A percentile compares a stretch with the other conserved stretches of the same genome.
Conservation (phyloP, 1,140 invertebrate genomes). For the Cheumatopsyche charites region DNA sequence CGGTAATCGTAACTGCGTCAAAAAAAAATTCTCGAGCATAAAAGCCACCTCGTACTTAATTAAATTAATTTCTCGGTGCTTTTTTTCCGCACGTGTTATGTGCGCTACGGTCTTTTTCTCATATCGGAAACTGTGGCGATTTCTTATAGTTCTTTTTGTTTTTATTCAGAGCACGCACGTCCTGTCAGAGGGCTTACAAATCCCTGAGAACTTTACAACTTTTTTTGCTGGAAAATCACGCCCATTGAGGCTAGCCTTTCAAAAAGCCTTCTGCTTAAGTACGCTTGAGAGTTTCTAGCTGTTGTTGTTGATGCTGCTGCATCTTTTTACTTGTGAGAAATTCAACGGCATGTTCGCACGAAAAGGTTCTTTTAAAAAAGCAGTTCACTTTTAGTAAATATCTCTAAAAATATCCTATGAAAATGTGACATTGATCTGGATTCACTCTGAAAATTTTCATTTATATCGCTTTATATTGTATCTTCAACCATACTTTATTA, state of each 20-base stretch:
- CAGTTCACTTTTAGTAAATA: no score
- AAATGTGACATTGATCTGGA: no score
- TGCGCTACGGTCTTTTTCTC: not conserved
- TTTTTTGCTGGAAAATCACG: conserved; percentile 12
- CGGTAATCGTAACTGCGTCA: conserved; percentile 7
- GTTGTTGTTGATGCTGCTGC: conserved; percentile 2
- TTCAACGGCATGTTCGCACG: no score
- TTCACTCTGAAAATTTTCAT: no score
- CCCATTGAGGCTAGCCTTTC: not conserved
- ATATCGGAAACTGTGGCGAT: no score
- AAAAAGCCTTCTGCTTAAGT: not conserved
- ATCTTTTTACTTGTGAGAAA: no score
- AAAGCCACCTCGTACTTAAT: conserved; percentile 8
- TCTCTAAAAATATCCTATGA: no score
- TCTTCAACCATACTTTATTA: no score
- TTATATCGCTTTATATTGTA: no score
- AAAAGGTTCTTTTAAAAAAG: no score
- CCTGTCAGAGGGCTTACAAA: not conserved
- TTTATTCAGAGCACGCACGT: conserved; percentile 6
- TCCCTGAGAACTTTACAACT: not conserved
- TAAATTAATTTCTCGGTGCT: conserved; percentile 13
- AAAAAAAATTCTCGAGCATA: conserved; percentile 3
- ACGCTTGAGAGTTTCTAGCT: not conserved
- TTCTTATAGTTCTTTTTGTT: not conserved
- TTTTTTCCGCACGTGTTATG: not conserved